These are phyloP conservation scores for Tetrao urogallus DNA, from an alignment of 2,113 vertebrate genomes.

Conservation along the genomic window DNA sequence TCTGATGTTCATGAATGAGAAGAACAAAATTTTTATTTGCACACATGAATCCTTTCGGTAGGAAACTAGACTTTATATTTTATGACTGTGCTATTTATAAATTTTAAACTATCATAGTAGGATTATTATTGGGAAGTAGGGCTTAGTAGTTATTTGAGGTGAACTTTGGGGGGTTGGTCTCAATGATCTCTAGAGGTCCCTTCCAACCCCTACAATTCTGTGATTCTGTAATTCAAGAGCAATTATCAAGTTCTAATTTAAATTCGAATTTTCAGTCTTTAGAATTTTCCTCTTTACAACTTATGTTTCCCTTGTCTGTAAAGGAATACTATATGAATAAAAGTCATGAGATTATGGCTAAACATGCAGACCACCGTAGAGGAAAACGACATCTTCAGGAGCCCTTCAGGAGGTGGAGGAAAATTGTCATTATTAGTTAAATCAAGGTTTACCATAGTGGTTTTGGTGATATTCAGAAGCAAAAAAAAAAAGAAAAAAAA, in stretches of 20 bases:
- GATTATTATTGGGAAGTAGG: neutral
- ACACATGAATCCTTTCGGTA: neutral
- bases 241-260: neutral
- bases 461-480: neutral
- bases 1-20: neutral
- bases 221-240: neutral
- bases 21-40: neutral
- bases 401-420: neutral
- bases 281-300: neutral
- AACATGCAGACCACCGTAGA: neutral
- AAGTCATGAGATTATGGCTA: neutral
- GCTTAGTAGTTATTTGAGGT: neutral
- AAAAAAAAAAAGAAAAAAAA: neutral
- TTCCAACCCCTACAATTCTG: too few relatives aligned
- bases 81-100: neutral
- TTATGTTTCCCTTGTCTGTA: neutral
- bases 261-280: neutral
- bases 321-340: neutral
- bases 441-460: neutral
- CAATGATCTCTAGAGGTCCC: too few relatives aligned
- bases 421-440: neutral
- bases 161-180: neutral
- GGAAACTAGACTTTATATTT: neutral
- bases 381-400: neutral
- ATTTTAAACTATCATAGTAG: neutral